Base-by-base conservation (phyloP, 2,888 invertebrate species). In the Eucriotettix oculatus region DNA sequence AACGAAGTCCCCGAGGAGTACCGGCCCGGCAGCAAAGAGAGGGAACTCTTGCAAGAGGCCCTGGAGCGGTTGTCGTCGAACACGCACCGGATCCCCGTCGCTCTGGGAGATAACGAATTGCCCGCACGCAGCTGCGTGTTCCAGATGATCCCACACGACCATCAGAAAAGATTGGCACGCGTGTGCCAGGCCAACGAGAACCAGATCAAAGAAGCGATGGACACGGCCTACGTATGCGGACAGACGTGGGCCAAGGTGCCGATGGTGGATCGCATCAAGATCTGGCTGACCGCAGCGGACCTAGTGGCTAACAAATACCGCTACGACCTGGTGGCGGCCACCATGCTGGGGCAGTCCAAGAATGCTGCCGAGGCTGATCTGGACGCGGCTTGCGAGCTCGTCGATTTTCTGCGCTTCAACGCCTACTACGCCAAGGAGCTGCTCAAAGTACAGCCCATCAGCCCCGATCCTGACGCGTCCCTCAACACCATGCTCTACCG, bases 321-420 rank as follows among this genome's bases (percentile, higher is more conserved):
- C 58, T 89, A 90, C 72, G 81, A 86, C 56, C 76, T 99, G 61
- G 92, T 97, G 74, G 95, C 98, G 0, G 83, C 97, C 0, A 98
- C 98, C 10, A 97, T 99, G 95, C 77, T 98, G 59, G 98, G 98
- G 1, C 98, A 98, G 75, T 83, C 89, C 12, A 99, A 99, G 75
- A 93, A 92, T n/a, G 86, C 84, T 1, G 84, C 94, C 62, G 97
- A 99, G 74, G 98, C 97, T 1, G 99, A 99, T 77, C 97, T 99
- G 67, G 99, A 99, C 76, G 78, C 97, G 0, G 90, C 96, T 9
- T 90, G 90, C 43, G 99, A 99, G 74, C 81, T 99, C 10, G 86
- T 95, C 66, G 99, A 99, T 74, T 99, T 99, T 75, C 86, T 96
- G 65, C 82, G 83, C 66, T 78, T 90, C 71, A 90, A 92, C 73